Evolutionary conservation across 1,140 invertebrate species (phyloP).

Genomic region (Calycopis cecrops): DNA sequence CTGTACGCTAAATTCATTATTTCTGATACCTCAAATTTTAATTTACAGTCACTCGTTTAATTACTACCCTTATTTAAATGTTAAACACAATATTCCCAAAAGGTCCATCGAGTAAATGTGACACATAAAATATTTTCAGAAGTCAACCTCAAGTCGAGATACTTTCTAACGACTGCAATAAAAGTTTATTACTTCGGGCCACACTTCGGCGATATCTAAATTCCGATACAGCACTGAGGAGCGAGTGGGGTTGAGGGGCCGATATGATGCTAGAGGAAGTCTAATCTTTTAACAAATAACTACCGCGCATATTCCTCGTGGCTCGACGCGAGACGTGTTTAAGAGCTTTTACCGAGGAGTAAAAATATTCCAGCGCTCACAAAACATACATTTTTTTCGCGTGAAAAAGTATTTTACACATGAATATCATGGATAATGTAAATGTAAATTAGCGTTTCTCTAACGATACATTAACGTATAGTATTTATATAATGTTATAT

Average conservation of each 20-base stretch:
- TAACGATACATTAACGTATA: too few species aligned
- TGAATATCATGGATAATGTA: too few species aligned
- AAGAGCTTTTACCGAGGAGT: background rate
- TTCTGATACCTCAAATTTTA: too few species aligned
- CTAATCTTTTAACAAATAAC: conserved; percentile 9
- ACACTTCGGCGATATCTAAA: conserved; percentile 6
- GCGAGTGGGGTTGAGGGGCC: background rate
- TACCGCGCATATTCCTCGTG: conserved; percentile 2
- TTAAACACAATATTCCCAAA: too few species aligned
- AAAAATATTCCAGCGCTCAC: conserved; percentile 1
- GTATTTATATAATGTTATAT: too few species aligned
- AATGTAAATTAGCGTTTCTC: too few species aligned
- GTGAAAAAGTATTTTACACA: background rate
- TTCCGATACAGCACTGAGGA: background rate
- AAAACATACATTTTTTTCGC: background rate
- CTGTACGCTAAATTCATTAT: too few species aligned
- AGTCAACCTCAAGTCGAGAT: background rate
- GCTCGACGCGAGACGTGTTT: background rate
- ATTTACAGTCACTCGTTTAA: too few species aligned
- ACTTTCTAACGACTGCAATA: conserved; percentile 8
- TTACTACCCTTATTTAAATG: too few species aligned
- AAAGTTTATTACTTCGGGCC: conserved; percentile 2
- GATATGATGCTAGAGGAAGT: conserved; percentile 1
- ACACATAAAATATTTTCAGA: background rate
- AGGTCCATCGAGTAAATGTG: too few species aligned